Percentiles rank a stretch among this genome's conserved stretches.
Conservation (phyloP, 2,113 vertebrate genomes). For the Progne subis region DNA sequence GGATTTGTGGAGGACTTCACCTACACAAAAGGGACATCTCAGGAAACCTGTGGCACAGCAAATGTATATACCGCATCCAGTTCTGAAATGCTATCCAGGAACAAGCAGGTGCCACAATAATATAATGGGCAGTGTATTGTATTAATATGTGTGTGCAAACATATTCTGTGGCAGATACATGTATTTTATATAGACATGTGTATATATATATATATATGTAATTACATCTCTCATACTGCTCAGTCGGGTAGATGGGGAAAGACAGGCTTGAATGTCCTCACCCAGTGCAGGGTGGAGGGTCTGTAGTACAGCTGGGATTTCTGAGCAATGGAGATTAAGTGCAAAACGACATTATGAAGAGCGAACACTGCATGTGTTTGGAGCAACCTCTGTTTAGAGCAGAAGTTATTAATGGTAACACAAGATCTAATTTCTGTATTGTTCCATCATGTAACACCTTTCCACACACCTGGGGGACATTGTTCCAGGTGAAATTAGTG, state of each 20-base stretch:
- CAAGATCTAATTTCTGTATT: not conserved
- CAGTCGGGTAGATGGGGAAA: not conserved
- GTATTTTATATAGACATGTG: not conserved
- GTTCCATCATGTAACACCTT: not conserved
- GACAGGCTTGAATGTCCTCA: not conserved
- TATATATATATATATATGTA: not conserved
- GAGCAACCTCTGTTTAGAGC: not conserved
- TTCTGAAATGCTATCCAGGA: not conserved
- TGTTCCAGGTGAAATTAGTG: not conserved
- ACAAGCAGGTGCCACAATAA: not conserved
- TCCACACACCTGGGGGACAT: not conserved
- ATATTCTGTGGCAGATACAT: not conserved
- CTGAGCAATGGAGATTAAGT: not conserved
- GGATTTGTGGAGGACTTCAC: not conserved
- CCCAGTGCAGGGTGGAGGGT: accelerated
- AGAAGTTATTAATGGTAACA: not conserved
- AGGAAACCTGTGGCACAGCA: not conserved
- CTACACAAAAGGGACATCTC: not conserved
- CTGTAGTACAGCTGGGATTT: not conserved
- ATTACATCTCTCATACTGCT: not conserved
- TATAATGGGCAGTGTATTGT: not conserved
- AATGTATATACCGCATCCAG: not conserved
- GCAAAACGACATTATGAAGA: not conserved
- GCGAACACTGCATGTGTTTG: not conserved
- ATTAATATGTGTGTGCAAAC: not conserved